Conservation (phyloP, 2,888 invertebrate species). For the Kryphioiulus occultus region DNA sequence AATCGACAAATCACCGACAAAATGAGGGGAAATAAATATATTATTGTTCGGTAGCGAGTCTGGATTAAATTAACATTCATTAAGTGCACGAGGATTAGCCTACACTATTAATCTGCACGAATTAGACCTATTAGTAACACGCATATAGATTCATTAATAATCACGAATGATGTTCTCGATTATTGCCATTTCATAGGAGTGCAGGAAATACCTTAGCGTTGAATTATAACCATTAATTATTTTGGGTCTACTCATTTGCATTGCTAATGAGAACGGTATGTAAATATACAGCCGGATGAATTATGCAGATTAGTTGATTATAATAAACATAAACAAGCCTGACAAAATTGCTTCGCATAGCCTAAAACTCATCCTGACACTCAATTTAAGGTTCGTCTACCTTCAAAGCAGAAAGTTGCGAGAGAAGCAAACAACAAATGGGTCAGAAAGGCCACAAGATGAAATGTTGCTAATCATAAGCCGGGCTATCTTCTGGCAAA, state of each 20-base stretch:
- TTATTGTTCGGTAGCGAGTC: not conserved
- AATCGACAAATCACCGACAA: not conserved
- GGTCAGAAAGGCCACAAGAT: not conserved
- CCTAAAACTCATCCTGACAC: not conserved
- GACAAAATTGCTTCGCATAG: not conserved
- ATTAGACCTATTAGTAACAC: not conserved
- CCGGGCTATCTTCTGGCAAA: not conserved
- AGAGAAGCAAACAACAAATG: not conserved
- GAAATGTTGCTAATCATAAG: not conserved
- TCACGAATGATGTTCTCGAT: not conserved
- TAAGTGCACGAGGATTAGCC: not conserved
- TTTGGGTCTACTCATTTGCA: slow-evolving; percentile 11
- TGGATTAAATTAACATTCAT: not conserved
- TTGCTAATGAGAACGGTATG: slow-evolving; percentile 25
- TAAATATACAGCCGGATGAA: not conserved
- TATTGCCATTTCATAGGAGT: not conserved
- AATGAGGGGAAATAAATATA: not conserved
- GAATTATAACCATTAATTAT: not conserved
- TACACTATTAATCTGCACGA: not conserved
- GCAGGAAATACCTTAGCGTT: not conserved
- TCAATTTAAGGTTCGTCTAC: not conserved
- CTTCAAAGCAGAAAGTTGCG: not conserved
- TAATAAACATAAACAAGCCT: slow-evolving; percentile 18
- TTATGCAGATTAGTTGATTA: slow-evolving; percentile 11
- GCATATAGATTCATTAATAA: not conserved